These are phyloP conservation scores for Scophthalmus maximus DNA, from an alignment of 2,113 vertebrate species.

Conservation along the genomic window DNA sequence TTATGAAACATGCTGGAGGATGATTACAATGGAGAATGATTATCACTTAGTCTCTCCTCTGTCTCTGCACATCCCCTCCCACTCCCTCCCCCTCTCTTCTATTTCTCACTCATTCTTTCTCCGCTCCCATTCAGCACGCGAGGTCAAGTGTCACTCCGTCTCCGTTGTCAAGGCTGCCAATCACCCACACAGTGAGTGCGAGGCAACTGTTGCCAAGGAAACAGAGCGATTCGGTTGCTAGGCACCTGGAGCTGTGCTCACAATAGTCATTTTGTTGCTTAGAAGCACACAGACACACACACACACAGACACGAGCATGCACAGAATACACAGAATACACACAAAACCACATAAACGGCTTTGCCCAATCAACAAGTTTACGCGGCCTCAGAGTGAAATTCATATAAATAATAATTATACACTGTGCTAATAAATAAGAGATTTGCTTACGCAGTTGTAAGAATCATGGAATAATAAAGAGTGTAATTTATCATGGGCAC, in stretches of 20 bases:
- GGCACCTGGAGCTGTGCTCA: slow-evolving; percentile 84
- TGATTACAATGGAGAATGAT: slow-evolving; percentile 80
- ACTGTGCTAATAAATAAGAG: slow-evolving; percentile 48
- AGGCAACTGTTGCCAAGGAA: slow-evolving; percentile 86
- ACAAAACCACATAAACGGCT: slow-evolving; percentile 58
- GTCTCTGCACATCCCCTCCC: slow-evolving; percentile 58
- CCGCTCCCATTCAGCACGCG: slow-evolving; percentile 77
- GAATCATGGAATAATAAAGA: slow-evolving; percentile 54
- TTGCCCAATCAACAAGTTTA: slow-evolving; percentile 72
- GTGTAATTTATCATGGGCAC: slow-evolving; percentile 62
- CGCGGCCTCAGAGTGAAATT: slow-evolving; percentile 44
- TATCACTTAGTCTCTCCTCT: slow-evolving; percentile 77
- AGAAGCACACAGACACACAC: slow-evolving; percentile 60
- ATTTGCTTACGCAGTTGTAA: slow-evolving; percentile 61
- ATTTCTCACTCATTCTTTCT: slow-evolving; percentile 67
- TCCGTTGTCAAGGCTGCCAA: slow-evolving; percentile 84
- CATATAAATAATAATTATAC: slow-evolving; percentile 57
- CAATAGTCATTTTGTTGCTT: slow-evolving; percentile 84
- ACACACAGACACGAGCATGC: slow-evolving; percentile 49
- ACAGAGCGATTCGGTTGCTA: slow-evolving; percentile 83
- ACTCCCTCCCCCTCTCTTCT: slow-evolving; percentile 59
- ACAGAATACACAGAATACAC: slow-evolving; percentile 60
- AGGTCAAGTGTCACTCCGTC: slow-evolving; percentile 82
- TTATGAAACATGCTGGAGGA: slow-evolving; percentile 77
- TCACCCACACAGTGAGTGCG: slow-evolving; percentile 82